phyloP scores from a whole-genome alignment of 2,113 vertebrate species.

The Nerophis ophidion region DNA sequence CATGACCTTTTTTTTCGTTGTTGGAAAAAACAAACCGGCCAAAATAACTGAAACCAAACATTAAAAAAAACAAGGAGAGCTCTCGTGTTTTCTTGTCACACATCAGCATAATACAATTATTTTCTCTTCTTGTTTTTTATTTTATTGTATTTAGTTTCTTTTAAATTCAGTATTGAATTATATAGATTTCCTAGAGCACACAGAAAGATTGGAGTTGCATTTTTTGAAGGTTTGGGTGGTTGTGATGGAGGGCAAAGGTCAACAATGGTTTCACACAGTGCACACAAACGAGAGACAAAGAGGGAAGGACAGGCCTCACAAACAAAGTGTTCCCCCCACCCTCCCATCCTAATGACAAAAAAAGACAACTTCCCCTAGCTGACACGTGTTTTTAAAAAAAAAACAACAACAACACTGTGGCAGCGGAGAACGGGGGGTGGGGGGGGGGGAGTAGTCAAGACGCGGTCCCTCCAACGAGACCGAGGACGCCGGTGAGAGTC shows the following conservation, averaged over 20 bases:
- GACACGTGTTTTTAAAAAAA: conserved; percentile 45
- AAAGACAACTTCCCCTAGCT: conserved; percentile 40
- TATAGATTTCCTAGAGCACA: conserved; percentile 76
- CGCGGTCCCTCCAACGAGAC: conserved; percentile 43
- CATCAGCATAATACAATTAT: neutral
- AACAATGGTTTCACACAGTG: conserved; percentile 68
- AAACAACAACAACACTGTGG: conserved; percentile 56
- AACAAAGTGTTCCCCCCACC: conserved; percentile 44
- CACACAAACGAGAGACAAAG: conserved; percentile 68
- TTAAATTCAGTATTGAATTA: conserved; percentile 70
- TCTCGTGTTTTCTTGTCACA: conserved; percentile 26
- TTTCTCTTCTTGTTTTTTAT: conserved; percentile 51
- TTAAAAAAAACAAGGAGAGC: conserved; percentile 27
- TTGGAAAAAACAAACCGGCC: conserved; percentile 50
- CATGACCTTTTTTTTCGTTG: conserved; percentile 29
- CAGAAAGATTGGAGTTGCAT: conserved; percentile 69
- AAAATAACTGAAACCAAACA: conserved; percentile 59
- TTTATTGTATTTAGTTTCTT: conserved; percentile 52
- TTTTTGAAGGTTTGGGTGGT: conserved; percentile 47
- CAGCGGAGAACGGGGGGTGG: conserved; percentile 25
- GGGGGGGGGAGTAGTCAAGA: conserved; percentile 37
- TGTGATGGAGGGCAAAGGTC: conserved; percentile 20
- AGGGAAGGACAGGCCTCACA: conserved; percentile 55
- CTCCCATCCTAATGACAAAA: conserved; percentile 57
- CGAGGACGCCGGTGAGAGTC: conserved; percentile 50